Base-by-base conservation (phyloP, 2,888 invertebrate genomes). In the Elysia crispata region DNA sequence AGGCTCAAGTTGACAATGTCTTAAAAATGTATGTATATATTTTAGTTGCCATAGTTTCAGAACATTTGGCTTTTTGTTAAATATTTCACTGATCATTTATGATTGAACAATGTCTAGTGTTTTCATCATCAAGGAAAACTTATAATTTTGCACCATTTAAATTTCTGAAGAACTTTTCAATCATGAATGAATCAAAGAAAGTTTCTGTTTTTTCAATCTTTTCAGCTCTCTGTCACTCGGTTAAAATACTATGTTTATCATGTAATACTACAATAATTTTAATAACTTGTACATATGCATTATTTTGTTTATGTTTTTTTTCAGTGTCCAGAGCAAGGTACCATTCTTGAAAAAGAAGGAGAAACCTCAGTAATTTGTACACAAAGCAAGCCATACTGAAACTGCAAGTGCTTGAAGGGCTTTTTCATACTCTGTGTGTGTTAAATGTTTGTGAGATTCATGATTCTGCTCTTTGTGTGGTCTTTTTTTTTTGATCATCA, bases 261-360 rank as follows among this genome's bases (percentile, higher is more conserved):
- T 15, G 41, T 73, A 49, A n/a, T 50, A 49, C 6, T 23, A 8
- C n/a, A 31, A 41, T 13, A 31, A n/a, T 41, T 73, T 73, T 73
- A n/a, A 20, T 23, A 49, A 49, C n/a, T 20, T 1, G 13, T 23
- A 18, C 13, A 13, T n/a, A 66, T 18, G 66, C 13, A 6, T 64
- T n/a, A 3, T 28, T 15, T 33, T 54, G 23, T 23, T 28, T 8
- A 23, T 77, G 79, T 76, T 66, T 69, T 49, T 70, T 82, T 83
- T 73, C 86, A 91, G 91, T 82, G 86, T 91, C 54, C 89, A 89
- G 77, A 87, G 87, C 77, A 91, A 91, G 84, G 83, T 91, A 67
- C 91, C 91, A 23, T 87, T 91, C 84, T 86, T 89, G 74, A 91
- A 91, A 83, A 90, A 90, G 86, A 91, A 91, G 83, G 88, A 88